Evolutionary conservation across 2,797 vertebrate species (phyloP).

Genomic region (Apogon talboti): DNA sequence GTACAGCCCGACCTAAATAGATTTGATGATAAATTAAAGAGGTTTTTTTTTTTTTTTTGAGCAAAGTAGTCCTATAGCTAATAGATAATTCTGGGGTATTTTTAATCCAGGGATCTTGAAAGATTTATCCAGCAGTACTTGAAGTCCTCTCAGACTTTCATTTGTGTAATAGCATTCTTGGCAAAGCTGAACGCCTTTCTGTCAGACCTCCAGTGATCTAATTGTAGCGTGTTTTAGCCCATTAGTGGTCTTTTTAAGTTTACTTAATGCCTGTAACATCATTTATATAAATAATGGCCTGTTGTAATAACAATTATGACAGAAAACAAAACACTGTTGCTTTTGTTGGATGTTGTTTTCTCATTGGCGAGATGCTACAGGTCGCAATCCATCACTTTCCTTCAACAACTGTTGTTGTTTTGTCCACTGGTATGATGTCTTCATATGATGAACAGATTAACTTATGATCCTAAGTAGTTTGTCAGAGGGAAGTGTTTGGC

Average conservation of each 20-base stretch:
- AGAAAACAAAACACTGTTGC: slow-evolving; percentile 45
- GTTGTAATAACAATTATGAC: slow-evolving; percentile 37
- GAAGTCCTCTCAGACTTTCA: slow-evolving; percentile 59
- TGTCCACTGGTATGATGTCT: slow-evolving; percentile 41
- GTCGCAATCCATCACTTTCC: slow-evolving; percentile 32
- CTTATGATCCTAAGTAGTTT: slow-evolving; percentile 24
- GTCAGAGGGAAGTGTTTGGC: slow-evolving; percentile 14
- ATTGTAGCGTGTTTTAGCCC: slow-evolving; percentile 54
- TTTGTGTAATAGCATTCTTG: slow-evolving; percentile 75
- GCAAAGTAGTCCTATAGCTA: slow-evolving; percentile 5
- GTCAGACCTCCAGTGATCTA: slow-evolving; percentile 59
- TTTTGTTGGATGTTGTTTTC: slow-evolving; percentile 29
- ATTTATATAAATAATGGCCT: slow-evolving; percentile 32
- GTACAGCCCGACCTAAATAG: neutral
- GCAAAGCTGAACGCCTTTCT: slow-evolving; percentile 47
- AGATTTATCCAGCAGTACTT: slow-evolving; percentile 54
- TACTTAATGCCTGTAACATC: slow-evolving; percentile 41
- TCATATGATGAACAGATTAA: slow-evolving; percentile 31
- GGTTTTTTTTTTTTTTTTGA: neutral
- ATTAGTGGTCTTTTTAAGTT: slow-evolving; percentile 56
- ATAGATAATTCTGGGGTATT: neutral
- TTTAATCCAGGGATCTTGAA: slow-evolving; percentile 26
- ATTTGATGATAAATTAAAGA: neutral
- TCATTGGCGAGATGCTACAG: slow-evolving; percentile 6
- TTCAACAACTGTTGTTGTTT: slow-evolving; percentile 13